Conservation (phyloP, 1,140 invertebrate species). For the Ips typographus region DNA sequence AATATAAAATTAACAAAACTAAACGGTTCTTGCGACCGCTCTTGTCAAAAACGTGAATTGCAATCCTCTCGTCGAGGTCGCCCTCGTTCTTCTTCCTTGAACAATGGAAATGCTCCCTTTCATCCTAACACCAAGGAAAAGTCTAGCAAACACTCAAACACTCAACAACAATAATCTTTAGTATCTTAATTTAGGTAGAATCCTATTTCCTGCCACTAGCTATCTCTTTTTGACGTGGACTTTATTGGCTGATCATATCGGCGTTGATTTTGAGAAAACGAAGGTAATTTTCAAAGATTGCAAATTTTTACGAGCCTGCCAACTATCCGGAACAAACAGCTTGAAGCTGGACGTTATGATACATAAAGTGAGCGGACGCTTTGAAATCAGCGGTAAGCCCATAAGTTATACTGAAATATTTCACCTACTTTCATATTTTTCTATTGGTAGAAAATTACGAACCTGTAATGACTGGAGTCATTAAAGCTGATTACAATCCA, state of each 20-base stretch:
- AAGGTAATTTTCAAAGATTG: slow-evolving; percentile 87
- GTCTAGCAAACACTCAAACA: background rate
- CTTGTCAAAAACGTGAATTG: no score
- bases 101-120: no score
- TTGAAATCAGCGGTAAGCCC: slow-evolving; percentile 61
- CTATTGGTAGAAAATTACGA: background rate
- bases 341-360: slow-evolving; percentile 75
- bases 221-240: slow-evolving; percentile 86
- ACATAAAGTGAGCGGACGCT: slow-evolving; percentile 76
- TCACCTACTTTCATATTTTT: background rate
- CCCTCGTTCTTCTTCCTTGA: no score
- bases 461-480: background rate
- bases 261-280: slow-evolving; percentile 67
- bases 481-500: background rate
- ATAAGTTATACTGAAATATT: background rate
- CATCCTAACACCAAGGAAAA: no score
- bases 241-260: slow-evolving; percentile 76
- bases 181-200: slow-evolving; percentile 60
- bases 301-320: slow-evolving; percentile 79
- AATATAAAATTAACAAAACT: no score
- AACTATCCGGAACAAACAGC: slow-evolving; percentile 75
- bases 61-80: no score
- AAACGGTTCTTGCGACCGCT: no score
- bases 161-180: background rate
- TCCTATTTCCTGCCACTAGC: slow-evolving; percentile 86